A percentile compares a stretch with the other conserved stretches of the same genome.
Conservation (phyloP, 1,140 invertebrate genomes). For the Solen grandis region DNA sequence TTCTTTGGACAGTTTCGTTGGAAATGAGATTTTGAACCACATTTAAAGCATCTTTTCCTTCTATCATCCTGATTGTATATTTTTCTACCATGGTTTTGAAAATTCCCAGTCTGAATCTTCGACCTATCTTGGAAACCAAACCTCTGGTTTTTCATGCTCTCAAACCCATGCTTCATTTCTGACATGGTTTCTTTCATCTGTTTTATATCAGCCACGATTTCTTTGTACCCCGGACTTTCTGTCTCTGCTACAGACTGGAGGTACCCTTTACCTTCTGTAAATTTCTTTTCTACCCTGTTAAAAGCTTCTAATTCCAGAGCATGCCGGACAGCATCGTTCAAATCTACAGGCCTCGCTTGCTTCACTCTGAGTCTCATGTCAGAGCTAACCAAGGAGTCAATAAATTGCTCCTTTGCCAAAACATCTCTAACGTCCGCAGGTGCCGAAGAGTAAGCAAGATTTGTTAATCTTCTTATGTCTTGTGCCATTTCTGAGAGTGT, state of each 20-base stretch:
- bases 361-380: constrained; percentile 13
- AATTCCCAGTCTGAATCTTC: no score
- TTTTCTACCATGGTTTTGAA: no score
- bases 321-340: constrained; percentile 7
- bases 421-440: constrained; percentile 2
- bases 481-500: constrained; percentile 4
- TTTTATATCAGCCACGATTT: no score
- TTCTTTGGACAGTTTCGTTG: not conserved
- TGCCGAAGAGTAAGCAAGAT: constrained; percentile 18
- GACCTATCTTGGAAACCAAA: no score
- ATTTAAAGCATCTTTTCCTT: not conserved
- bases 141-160: no score
- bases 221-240: no score
- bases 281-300: not conserved
- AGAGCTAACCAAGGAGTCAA: not conserved
- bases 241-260: not conserved
- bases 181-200: no score
- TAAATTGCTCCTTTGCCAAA: constrained; percentile 1
- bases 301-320: constrained; percentile 26
- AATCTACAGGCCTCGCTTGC: not conserved
- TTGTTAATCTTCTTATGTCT: constrained; percentile 5
- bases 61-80: no score
- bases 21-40: not conserved
- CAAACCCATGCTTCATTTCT: no score
- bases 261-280: not conserved